Base-by-base conservation (phyloP, 2,797 vertebrate genomes). In the Rhinoraja longicauda region DNA sequence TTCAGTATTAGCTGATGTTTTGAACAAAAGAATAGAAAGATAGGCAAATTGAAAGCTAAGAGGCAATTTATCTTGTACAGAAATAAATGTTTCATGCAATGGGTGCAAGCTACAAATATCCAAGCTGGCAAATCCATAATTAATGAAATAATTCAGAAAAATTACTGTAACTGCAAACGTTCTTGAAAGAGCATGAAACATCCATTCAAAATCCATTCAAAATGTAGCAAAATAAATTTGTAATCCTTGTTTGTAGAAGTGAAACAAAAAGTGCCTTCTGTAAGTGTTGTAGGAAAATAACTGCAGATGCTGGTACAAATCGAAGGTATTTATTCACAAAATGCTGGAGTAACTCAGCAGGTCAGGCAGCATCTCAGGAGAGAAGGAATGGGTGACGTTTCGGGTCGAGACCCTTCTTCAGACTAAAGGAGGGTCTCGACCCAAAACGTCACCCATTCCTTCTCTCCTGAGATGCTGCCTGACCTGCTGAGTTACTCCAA, bases 141-240 rank as follows among this genome's bases (percentile, higher is more conserved):
- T 75, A 53, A 92, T 72, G 67, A 75, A 24, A 26, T 12, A 53
- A 53, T 53, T 70, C 26, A n/a, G 90, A 92, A 92, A 73, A 36
- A 75, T 92, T 88, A 67, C n/a, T 32, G 36, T 19, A 1, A 36
- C 64, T 64, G 70, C 57, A 92, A 75, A 67, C 39, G 73, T 92
- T 75, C 62, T 13, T 75, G 90, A 53, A 73, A 29, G 90, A 88
- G 84, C 84, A 88, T 88, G 24, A 73, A 92, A 92, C 36, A n/a
- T 92, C 53, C 29, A 92, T 75, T 75, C 57, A 26, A 92, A 92
- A 75, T 73, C 70, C 36, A 45, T 75, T 92, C 70, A 92, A 75
- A 53, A 53, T 73, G 39, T 75, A 39, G 67, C 45, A 6, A 92
- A 73, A 73, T 92, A 24, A 53, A 92, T 92, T 53, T 72, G 92